Evolutionary conservation across 2,888 invertebrate genomes (phyloP), one percentile per base, ranked within the genome.

Genomic region (Peribatodes rhomboidaria): DNA sequence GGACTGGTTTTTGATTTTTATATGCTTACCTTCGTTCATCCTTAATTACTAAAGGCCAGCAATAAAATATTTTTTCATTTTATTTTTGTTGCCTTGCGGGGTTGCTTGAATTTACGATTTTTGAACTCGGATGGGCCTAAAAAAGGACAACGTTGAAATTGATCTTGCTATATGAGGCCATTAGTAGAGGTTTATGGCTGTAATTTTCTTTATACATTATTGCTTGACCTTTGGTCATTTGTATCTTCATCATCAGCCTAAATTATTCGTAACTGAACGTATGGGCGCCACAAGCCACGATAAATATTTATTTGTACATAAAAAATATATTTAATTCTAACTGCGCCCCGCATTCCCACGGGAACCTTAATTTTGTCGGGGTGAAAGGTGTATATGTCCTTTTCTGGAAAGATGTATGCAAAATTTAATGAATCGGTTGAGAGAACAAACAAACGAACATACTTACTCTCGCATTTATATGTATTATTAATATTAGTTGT

Each of bases 61-160:
- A 27, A 54, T 54, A 41, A 37, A 41, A n/a, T 7, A n/a, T n/a
- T n/a, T 14, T 27, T 11, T 37, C 14, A 27, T 41, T 27, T 54
- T 31, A 41, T 41, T 22, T 41, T 16, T 11, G 27, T 27, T 27
- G 27, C 27, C 3, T n/a, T n/a, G 27, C 6, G 27, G 27, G 41
- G 27, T 41, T 27, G 39, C 31, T 16, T 54, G 10, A 41, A 54
- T 54, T 54, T 41, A 54, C 54, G 54, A 54, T 41, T n/a, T 47
- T 41, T n/a, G 9, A 2, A 9, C 14, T 27, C 22, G 54, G 27
- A 18, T 37, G 52, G 0, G 14, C 52, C n/a, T 6, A 27, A 27
- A 52, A 52, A 52, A 52, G 22, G 52, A 52, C 20, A 52, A 22
- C n/a, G 9, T n/a, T n/a, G 16, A 16, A 41, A 27, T 6, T 4